Percentiles rank a stretch among this genome's conserved stretches.
Evolutionary conservation across 2,888 invertebrate species (phyloP).

Genomic region (Phlogophora meticulosa): DNA sequence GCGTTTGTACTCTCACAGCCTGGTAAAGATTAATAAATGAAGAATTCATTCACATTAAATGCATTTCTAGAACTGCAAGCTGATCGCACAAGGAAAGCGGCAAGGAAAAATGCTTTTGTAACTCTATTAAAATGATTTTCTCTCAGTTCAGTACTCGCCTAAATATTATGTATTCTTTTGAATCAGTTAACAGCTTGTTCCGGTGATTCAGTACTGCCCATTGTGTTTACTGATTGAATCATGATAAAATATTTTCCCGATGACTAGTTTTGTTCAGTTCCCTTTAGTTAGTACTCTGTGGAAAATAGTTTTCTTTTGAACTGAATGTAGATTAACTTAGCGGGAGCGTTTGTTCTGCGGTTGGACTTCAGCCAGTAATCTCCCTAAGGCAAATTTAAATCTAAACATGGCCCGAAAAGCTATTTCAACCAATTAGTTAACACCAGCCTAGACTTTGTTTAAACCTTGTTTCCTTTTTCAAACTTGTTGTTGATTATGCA

Average conservation of each 20-base stretch:
- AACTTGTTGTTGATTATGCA: conserved; percentile 17
- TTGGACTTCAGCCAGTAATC: conserved; percentile 75
- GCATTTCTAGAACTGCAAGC: conserved; percentile 26
- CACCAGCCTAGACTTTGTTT: conserved; percentile 27
- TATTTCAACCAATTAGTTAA: conserved; percentile 37
- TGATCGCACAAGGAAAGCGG: background rate
- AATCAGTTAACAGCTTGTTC: conserved; percentile 58
- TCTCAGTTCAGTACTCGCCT: conserved; percentile 27
- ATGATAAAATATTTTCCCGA: conserved; percentile 58
- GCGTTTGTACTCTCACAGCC: background rate
- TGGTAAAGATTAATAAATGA: conserved; percentile 3
- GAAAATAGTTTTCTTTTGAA: conserved; percentile 40
- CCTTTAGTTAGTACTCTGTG: conserved; percentile 10
- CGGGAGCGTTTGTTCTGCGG: conserved; percentile 68
- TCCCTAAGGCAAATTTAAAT: conserved; percentile 73
- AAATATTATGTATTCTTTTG: conserved; percentile 60
- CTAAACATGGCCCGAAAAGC: conserved; percentile 63
- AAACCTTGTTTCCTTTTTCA: conserved; percentile 22
- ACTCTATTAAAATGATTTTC: conserved; percentile 11
- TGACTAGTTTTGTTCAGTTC: conserved; percentile 42
- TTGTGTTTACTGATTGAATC: conserved; percentile 57
- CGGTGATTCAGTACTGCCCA: conserved; percentile 59
- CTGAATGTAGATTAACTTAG: conserved; percentile 23
- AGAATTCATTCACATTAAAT: conserved; percentile 5
- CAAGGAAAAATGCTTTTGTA: conserved; percentile 11